phyloP scores from a whole-genome alignment of 2,797 vertebrate species.

The Chaetodon trifasciatus region DNA sequence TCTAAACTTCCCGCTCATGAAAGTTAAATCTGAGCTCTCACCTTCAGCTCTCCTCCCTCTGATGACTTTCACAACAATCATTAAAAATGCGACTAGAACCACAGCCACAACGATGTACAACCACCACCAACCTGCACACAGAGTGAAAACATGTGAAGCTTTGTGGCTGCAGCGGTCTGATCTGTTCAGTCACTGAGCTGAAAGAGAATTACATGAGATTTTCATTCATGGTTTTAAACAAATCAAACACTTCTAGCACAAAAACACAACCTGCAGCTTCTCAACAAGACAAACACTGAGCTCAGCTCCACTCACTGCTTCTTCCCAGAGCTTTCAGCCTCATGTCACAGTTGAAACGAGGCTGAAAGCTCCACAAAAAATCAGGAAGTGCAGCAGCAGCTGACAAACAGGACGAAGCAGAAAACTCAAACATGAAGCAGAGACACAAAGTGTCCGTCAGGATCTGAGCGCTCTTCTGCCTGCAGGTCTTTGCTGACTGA shows the following conservation, averaged over 20 bases:
- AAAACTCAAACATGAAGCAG: neutral
- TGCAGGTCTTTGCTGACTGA: neutral
- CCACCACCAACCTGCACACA: neutral
- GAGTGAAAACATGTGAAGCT: neutral
- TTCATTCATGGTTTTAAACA: too few relatives aligned
- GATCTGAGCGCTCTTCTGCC: neutral
- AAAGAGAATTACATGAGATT: neutral
- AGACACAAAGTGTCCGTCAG: neutral
- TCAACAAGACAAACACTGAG: too few relatives aligned
- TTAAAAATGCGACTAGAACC: neutral
- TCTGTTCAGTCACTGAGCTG: too few relatives aligned
- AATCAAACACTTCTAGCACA: too few relatives aligned
- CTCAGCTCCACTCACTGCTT: too few relatives aligned
- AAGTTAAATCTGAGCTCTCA: neutral
- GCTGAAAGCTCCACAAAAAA: neutral
- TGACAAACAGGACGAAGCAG: neutral
- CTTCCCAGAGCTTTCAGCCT: too few relatives aligned
- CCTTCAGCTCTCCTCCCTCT: constrained; percentile 10
- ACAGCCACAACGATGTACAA: neutral
- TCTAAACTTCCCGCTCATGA: neutral
- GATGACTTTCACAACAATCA: neutral
- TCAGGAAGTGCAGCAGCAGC: neutral
- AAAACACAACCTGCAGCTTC: too few relatives aligned
- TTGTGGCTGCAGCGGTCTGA: neutral
- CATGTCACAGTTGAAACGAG: neutral